These are phyloP conservation scores for Drosophila ficusphila DNA, from an alignment of 1,140 invertebrate genomes.

Conservation along the genomic window DNA sequence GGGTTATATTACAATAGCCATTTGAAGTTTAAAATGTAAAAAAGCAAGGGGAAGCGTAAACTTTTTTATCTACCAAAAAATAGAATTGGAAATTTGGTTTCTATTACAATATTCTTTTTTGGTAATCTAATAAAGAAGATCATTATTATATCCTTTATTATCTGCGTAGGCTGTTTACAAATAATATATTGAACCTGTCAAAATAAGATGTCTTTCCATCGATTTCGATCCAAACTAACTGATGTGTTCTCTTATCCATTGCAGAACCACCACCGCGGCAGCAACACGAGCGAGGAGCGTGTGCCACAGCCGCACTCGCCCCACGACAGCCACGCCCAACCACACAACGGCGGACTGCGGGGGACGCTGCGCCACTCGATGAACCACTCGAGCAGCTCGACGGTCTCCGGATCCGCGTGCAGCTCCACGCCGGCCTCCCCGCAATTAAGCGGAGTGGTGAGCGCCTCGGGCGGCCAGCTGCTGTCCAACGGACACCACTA, in stretches of 20 bases:
- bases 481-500: conserved; percentile 83
- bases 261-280: conserved; percentile 74
- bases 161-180: too few species aligned
- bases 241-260: not conserved
- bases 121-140: too few species aligned
- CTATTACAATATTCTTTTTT: too few species aligned
- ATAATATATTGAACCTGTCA: not conserved
- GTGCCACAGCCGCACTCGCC: conserved; percentile 80
- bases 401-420: conserved; percentile 63
- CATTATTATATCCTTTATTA: too few species aligned
- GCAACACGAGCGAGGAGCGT: conserved; percentile 78
- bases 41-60: too few species aligned
- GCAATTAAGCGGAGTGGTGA: conserved; percentile 73
- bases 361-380: conserved; percentile 79
- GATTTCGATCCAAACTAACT: conserved; percentile 11
- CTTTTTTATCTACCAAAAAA: too few species aligned
- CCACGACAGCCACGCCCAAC: conserved; percentile 60
- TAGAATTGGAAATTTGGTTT: too few species aligned
- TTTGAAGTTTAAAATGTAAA: too few species aligned
- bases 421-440: conserved; percentile 82
- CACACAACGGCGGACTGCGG: conserved; percentile 52
- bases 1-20: too few species aligned
- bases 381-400: conserved; percentile 72
- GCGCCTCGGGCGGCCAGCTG: conserved; percentile 59
- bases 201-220: not conserved